Evolutionary conservation across 2,113 vertebrate species (phyloP).

Genomic region (Anthoscopus minutus): DNA sequence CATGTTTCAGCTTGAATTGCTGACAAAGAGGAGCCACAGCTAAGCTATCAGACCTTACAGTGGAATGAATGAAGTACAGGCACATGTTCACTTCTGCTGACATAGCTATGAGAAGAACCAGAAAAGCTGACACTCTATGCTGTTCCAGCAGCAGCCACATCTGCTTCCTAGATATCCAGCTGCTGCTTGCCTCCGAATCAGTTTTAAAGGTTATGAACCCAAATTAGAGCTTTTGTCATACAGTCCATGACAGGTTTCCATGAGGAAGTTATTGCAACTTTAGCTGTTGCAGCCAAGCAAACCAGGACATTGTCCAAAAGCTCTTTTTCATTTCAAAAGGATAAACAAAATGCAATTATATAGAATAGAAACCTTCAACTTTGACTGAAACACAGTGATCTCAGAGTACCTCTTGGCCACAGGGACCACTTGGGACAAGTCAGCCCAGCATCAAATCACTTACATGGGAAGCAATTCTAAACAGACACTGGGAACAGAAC

Average conservation of each 20-base stretch:
- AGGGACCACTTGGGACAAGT: not conserved
- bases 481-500: conserved; percentile 22
- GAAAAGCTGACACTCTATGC: not conserved
- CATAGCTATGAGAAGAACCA: not conserved
- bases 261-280: not conserved
- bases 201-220: not conserved
- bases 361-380: conserved; percentile 61
- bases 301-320: conserved; percentile 37
- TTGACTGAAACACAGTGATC: conserved; percentile 30
- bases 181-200: not conserved
- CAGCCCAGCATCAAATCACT: not conserved
- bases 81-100: not conserved
- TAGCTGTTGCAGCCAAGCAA: conserved; percentile 3
- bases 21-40: not conserved
- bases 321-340: conserved; percentile 13
- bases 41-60: conserved; percentile 2
- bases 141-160: not conserved
- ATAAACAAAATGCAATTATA: conserved; percentile 43
- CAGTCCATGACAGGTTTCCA: not conserved
- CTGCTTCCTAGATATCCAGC: not conserved
- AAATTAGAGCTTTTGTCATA: not conserved
- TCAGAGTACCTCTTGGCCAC: not conserved
- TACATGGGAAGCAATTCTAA: not conserved
- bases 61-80: conserved; percentile 2
- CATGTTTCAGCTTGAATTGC: not conserved